Evolutionary conservation across 2,797 vertebrate genomes (phyloP), one percentile per base, ranked within the genome.

Genomic region (Coracias cyanogaster): DNA sequence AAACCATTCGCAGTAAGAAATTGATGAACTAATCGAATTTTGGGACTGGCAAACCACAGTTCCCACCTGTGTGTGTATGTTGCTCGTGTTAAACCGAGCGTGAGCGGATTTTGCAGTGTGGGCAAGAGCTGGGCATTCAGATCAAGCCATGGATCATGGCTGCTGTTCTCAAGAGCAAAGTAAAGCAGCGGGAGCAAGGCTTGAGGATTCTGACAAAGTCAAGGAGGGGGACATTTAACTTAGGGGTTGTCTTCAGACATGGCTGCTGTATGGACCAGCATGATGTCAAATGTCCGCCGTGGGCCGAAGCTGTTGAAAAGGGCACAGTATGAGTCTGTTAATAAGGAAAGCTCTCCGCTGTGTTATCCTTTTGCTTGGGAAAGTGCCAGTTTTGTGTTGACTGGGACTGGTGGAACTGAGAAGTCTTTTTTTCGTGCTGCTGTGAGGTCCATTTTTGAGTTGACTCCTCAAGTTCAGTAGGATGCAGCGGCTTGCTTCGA

Each of bases 1-100:
- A 90, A 71, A 77, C 66, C 28, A 5, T 51, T 82, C 48, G 4
- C 18, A 31, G 49, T 26, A 31, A 90, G 81, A 85, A 55, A 73
- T 33, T 31, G 15, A 31, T 37, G 33, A 67, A 29, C 25, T 61
- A 0, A 14, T 39, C 9, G 52, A 4, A 10, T 62, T 12, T 28
- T 1, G 17, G 55, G 37, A 12, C 29, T 54, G 33, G 51, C 12
- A 85, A 20, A 33, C 33, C 28, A 14, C 5, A 0, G 0, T 61
- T 89, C 46, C 73, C 54, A 51, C 89, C 88, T 69, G 17, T 5
- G 26, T n/a, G 35, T 21, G 24, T 12, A 1, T 33, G 45, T 55
- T 22, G 48, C 55, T 55, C 0, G 0, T 20, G 29, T 74, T 51
- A 69, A 86, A 35, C 70, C 14, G 67, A 80, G 71, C 0, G 1